These are phyloP conservation scores for Thaumetopoea pityocampa DNA, from an alignment of 1,140 invertebrate species.

Conservation along the genomic window DNA sequence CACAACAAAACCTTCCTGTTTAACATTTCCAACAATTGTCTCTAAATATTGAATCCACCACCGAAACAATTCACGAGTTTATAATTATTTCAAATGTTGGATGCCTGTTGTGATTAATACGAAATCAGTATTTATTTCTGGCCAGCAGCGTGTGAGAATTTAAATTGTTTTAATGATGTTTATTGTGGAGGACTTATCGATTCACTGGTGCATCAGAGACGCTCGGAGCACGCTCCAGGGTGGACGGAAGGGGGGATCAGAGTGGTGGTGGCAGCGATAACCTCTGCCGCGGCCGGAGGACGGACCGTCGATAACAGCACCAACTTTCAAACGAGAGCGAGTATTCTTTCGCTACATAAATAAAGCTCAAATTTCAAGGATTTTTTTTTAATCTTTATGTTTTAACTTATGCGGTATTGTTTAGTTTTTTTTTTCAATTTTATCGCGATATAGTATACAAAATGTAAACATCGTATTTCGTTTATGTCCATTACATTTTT, in stretches of 20 bases:
- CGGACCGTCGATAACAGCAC: slow-evolving; percentile 44
- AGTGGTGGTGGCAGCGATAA: slow-evolving; percentile 49
- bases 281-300: slow-evolving; percentile 54
- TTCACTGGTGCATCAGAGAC: slow-evolving; percentile 50
- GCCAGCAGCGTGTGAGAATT: slow-evolving; percentile 15
- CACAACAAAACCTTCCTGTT: slow-evolving; percentile 51
- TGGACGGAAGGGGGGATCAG: slow-evolving; percentile 39
- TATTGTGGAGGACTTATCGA: slow-evolving; percentile 40
- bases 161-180: slow-evolving; percentile 29
- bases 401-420: no score
- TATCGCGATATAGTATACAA: no score
- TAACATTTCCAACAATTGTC: slow-evolving; percentile 58
- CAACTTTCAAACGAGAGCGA: slow-evolving; percentile 54
- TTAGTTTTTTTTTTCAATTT: no score
- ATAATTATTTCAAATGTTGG: slow-evolving; percentile 7
- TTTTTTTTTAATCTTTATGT: slow-evolving; percentile 7
- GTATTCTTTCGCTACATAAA: slow-evolving; percentile 38
- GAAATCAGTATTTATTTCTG: slow-evolving; percentile 1
- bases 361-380: slow-evolving; percentile 21
- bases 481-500: no score
- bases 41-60: slow-evolving; percentile 28
- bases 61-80: slow-evolving; percentile 1
- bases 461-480: no score
- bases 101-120: slow-evolving; percentile 10
- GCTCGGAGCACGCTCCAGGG: slow-evolving; percentile 31